Evolutionary conservation across 2,888 invertebrate genomes (phyloP), one percentile per base, ranked within the genome.

Genomic region (Tetramorium bicarinatum): DNA sequence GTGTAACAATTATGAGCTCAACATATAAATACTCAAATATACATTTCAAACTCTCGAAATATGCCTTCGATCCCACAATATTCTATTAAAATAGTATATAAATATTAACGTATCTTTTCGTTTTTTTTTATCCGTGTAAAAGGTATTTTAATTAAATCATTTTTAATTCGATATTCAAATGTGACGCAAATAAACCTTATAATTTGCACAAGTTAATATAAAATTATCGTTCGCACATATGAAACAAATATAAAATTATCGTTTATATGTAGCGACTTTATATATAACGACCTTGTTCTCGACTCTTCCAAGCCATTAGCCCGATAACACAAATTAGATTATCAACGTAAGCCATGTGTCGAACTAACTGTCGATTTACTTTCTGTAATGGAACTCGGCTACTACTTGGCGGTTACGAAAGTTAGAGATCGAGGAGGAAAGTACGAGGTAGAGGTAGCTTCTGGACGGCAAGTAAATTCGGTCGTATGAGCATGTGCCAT

Each of bases 391-490:
- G 59, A 80, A 82, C 77, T 66, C 56, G 13, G 34, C 77, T 76
- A 84, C 52, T 71, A 82, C 74, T 82, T 74, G 67, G 72, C 72
- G 74, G 72, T 74, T 74, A 56, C 66, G 69, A 64, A 85, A 85
- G 67, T 62, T 75, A 54, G 66, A 74, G 38, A 74, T 84, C 59
- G 67, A 59, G 62, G 29, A 75, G 79, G 82, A 84, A 85, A 87
- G 84, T 83, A 83, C 29, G 64, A 80, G 79, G 62, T 56, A 44
- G 29, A 34, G 69, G 59, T 77, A 66, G 52, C 69, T 76, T 41
- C 61, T 75, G 54, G 74, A 64, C 64, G 87, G 87, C 69, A 82
- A 82, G 62, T 74, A 81, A 87, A 82, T 87, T 89, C 62, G 61
- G 52, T 38, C 66, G 80, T 84, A 69, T 67, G 87, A 85, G 82